Base-by-base conservation (phyloP, 2,113 vertebrate genomes). In the Phoxinus phoxinus region DNA sequence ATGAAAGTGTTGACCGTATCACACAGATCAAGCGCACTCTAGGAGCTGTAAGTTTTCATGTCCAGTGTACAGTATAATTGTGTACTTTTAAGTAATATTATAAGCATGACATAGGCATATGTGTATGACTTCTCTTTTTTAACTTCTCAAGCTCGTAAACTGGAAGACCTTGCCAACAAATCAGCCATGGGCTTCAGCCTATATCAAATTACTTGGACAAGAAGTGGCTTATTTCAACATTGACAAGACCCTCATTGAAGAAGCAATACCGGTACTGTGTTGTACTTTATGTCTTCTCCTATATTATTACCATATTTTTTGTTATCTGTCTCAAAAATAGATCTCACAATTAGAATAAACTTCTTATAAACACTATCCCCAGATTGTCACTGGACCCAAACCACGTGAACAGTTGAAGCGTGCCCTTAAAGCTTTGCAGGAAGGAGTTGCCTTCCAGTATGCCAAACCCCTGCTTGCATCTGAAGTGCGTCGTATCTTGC, bases 201-300 rank as follows among this genome's bases (percentile, higher is more conserved):
- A 94, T 53, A 0, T 95, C 9, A 97, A 95, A 90, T 0, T 95
- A 13, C 87, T 96, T 27, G 96, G 95, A 87, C 96, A 97, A 89
- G 96, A 97, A 92, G 17, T 96, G 30, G 89, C 87, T 63, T 97
- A 94, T 5, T 19, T 87, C 61, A 92, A 86, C 79, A 84, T 96
- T 87, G 93, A 95, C 79, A 96, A 94, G 92, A 90, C 91, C 23
- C 30, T 89, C 69, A 84, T 97, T 35, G 91, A 95, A 0, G 86
- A 93, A 59, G 89, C 65, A 85, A 3, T 93, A 71, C 90, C 91
- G 92, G 96, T 97, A 96, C 17, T 71, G 19, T n/a, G 2, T 6
- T 27, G 9, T 48, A 48, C 4, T 23, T 67, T 6, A 3, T 48
- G 0, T 25, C 25, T 48, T 30, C n/a, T 13, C n/a, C 15, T 21